Evolutionary conservation across 2,797 vertebrate species (phyloP).

Genomic region (Hirundo rustica): DNA sequence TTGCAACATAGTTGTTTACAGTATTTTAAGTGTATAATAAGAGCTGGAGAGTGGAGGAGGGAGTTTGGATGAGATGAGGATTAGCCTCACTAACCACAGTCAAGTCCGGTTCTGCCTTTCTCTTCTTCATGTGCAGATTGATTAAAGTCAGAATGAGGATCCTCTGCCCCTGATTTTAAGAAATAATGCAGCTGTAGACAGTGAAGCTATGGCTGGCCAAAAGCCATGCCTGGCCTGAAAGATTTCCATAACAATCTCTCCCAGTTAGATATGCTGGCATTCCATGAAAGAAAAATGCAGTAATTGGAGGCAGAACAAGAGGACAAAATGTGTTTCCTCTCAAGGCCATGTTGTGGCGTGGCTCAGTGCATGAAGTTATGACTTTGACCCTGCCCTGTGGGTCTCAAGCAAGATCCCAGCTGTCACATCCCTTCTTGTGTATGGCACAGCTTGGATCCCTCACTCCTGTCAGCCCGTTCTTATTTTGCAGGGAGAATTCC

Average conservation of each 20-base stretch:
- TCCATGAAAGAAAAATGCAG: not conserved
- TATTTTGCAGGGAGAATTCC: not conserved
- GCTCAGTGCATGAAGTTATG: not conserved
- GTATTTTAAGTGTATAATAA: not conserved
- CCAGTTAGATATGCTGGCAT: not conserved
- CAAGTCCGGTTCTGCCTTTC: not conserved
- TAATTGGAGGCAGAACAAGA: not conserved
- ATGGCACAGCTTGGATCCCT: not conserved
- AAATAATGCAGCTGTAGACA: rapidly evolving
- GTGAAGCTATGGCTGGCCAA: not conserved
- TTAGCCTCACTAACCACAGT: not conserved
- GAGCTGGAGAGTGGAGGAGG: not conserved
- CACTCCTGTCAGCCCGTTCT: rapidly evolving
- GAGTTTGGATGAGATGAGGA: not conserved
- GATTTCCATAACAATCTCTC: no score
- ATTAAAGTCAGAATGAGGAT: not conserved
- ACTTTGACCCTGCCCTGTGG: no score
- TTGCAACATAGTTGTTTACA: not conserved
- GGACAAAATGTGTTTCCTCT: not conserved
- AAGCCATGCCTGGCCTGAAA: not conserved
- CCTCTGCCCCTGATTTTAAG: not conserved
- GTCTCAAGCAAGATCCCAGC: not conserved
- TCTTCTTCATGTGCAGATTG: not conserved
- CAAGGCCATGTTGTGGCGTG: rapidly evolving
- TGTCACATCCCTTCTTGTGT: not conserved